Evolutionary conservation across 2,888 invertebrate species (phyloP).

Genomic region (Exocentrus adspersus): DNA sequence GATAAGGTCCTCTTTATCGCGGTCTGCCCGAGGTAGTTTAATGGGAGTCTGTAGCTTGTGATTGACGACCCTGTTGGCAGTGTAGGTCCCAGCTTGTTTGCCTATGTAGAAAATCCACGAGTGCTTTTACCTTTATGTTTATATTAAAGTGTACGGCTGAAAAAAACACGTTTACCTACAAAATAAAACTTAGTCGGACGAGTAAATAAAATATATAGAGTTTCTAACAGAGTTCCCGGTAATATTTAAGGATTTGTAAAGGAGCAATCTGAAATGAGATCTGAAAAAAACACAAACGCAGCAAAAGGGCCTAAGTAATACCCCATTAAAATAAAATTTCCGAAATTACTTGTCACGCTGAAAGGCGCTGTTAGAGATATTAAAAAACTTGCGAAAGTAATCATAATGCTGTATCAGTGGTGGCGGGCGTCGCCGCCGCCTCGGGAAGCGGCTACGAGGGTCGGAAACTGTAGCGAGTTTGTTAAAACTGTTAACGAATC

Average conservation of each 20-base stretch:
- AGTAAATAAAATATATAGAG: too few relatives aligned
- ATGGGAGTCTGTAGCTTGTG: constrained; percentile 27
- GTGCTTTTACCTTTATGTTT: constrained; percentile 11
- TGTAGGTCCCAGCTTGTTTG: constrained; percentile 18
- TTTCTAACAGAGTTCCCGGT: not conserved
- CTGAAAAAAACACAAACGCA: constrained; percentile 47
- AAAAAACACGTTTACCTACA: not conserved
- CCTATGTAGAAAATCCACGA: not conserved
- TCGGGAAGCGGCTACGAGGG: constrained; percentile 49
- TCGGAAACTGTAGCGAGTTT: constrained; percentile 60
- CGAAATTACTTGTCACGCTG: constrained; percentile 59
- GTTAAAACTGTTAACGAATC: constrained; percentile 64
- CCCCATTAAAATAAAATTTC: constrained; percentile 58
- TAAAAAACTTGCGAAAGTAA: constrained; percentile 62
- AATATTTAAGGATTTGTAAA: constrained; percentile 10
- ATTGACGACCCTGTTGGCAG: constrained; percentile 35
- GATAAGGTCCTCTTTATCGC: constrained; percentile 36
- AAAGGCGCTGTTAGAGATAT: constrained; percentile 59
- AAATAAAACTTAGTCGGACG: too few relatives aligned
- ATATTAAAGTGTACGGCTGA: not conserved
- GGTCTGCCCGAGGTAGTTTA: constrained; percentile 24
- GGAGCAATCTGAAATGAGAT: constrained; percentile 35
- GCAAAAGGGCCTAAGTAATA: constrained; percentile 49
- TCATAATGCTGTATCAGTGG: constrained; percentile 49
- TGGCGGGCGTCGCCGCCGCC: constrained; percentile 30